Evolutionary conservation across 2,888 invertebrate genomes (phyloP).

Genomic region (Ophion obscuratus): DNA sequence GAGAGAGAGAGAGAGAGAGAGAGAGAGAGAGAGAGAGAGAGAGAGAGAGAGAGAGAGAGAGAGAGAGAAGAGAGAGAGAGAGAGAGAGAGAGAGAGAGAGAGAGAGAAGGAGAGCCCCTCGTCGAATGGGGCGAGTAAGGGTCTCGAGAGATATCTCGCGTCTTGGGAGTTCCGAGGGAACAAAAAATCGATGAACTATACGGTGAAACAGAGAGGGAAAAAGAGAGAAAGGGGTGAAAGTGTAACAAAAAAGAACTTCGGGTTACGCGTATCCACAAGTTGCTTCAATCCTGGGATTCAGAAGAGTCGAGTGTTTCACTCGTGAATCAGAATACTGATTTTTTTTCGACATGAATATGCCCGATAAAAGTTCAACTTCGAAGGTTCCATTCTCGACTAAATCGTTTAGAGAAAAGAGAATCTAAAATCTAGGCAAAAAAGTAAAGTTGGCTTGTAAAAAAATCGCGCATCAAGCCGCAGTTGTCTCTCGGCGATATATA

Average conservation of each 20-base stretch:
- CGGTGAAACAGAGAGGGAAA: constrained; percentile 6
- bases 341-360: not conserved
- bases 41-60: constrained; percentile 1
- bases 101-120: constrained; percentile 23
- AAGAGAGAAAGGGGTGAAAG: not conserved
- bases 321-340: not conserved
- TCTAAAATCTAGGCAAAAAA: not conserved
- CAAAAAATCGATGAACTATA: constrained; percentile 61
- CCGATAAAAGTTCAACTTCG: not conserved
- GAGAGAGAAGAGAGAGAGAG: too few relatives aligned
- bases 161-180: constrained; percentile 42
- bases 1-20: constrained; percentile 11
- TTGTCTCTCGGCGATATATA: not conserved
- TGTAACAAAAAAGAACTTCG: constrained; percentile 12
- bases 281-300: constrained; percentile 19
- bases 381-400: not conserved
- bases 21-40: constrained; percentile 14
- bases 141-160: constrained; percentile 47
- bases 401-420: not conserved
- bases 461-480: not conserved
- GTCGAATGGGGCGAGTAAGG: constrained; percentile 20
- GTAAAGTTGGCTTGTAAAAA: not conserved
- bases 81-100: constrained; percentile 8
- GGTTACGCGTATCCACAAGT: constrained; percentile 19
- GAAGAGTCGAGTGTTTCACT: not conserved